phyloP scores from a whole-genome alignment of 2,888 invertebrate genomes.

The Cremastobaeus sp. region DNA sequence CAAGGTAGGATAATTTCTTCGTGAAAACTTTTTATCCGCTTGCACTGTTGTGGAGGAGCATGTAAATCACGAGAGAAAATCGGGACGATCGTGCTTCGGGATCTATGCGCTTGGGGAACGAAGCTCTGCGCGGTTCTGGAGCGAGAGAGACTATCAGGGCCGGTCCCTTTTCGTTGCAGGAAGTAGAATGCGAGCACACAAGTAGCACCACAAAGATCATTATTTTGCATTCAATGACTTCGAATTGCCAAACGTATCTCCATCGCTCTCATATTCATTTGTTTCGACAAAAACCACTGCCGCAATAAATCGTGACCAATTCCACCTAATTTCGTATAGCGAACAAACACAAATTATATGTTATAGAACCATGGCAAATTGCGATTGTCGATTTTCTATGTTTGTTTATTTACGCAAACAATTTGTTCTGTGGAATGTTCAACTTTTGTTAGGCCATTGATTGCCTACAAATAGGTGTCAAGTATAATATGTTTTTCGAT shows the following conservation, averaged over 20 bases:
- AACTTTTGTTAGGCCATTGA: no score
- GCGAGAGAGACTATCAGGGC: conserved; percentile 24
- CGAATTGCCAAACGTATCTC: conserved; percentile 37
- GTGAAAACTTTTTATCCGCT: conserved; percentile 31
- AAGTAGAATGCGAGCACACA: conserved; percentile 49
- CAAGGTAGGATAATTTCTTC: conserved; percentile 41
- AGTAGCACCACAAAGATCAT: conserved; percentile 47
- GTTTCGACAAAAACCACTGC: conserved; percentile 26
- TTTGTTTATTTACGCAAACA: not conserved
- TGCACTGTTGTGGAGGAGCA: not conserved
- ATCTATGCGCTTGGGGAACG: conserved; percentile 47
- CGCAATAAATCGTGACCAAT: conserved; percentile 39
- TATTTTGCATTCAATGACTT: conserved; percentile 48
- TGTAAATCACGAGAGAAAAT: conserved; percentile 47
- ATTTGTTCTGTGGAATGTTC: no score
- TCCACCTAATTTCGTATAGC: conserved; percentile 36
- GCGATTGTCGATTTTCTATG: conserved; percentile 6
- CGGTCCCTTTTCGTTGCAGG: conserved; percentile 47
- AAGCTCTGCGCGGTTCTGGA: conserved; percentile 12
- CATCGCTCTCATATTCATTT: conserved; percentile 33
- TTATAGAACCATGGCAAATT: conserved; percentile 20
- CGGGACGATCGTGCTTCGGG: conserved; percentile 45
- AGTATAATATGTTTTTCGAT: no score
- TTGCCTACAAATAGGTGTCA: not conserved
- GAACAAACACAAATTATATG: conserved; percentile 30